phyloP scores from a whole-genome alignment of 2,113 vertebrate species.

The Cochlearius cochlearius region DNA sequence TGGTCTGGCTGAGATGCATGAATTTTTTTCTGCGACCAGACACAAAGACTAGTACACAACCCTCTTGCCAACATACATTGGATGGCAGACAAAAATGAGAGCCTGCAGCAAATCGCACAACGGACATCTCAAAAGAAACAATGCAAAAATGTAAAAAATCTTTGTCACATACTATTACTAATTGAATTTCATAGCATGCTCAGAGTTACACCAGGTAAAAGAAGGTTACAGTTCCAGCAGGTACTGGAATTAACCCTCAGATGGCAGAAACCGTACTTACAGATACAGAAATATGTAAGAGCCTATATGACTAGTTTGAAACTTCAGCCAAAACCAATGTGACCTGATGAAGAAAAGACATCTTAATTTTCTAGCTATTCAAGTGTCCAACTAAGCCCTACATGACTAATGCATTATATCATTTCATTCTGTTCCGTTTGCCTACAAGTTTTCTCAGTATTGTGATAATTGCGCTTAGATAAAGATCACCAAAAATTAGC shows the following conservation, averaged over 20 bases:
- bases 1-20: slow-evolving; percentile 57
- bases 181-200: slow-evolving; percentile 18
- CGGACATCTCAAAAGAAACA: slow-evolving; percentile 52
- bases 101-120: slow-evolving; percentile 72
- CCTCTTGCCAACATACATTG: slow-evolving; percentile 73
- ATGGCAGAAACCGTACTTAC: not conserved
- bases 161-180: slow-evolving; percentile 32
- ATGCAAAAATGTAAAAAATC: slow-evolving; percentile 65
- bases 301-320: not conserved
- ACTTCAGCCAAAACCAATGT: not conserved
- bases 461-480: not conserved
- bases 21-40: slow-evolving; percentile 55
- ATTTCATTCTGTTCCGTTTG: not conserved
- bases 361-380: not conserved
- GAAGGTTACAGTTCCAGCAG: not conserved
- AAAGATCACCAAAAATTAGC: not conserved
- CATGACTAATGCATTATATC: not conserved
- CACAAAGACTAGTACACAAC: slow-evolving; percentile 67
- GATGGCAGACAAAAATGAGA: slow-evolving; percentile 78
- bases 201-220: slow-evolving; percentile 49
- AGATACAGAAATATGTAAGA: not conserved
- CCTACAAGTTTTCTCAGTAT: not conserved
- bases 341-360: not conserved
- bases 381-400: not conserved
- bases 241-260: not conserved